These are phyloP conservation scores for Trichoplusia ni DNA, from an alignment of 1,140 invertebrate species.

Conservation along the genomic window DNA sequence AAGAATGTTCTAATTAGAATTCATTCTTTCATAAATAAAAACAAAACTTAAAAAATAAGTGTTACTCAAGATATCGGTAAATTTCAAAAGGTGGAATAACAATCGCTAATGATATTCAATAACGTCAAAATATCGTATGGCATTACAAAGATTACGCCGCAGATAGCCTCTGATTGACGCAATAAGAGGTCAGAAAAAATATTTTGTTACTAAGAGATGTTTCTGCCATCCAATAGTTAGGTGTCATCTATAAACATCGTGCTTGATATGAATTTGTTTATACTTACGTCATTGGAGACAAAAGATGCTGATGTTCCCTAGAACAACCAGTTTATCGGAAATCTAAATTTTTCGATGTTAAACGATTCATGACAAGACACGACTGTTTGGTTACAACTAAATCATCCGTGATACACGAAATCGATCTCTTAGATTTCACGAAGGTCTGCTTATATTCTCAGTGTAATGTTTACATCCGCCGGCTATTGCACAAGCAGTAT, in stretches of 20 bases:
- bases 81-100: no score
- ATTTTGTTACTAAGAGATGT: conserved; percentile 27
- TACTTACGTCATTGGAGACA: background rate
- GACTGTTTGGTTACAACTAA: no score
- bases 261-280: conserved; percentile 14
- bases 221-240: background rate
- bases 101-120: no score
- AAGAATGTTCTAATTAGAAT: no score
- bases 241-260: conserved; percentile 25
- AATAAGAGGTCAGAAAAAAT: conserved; percentile 47
- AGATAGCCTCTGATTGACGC: conserved; percentile 56
- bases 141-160: conserved; percentile 2
- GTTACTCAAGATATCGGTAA: no score
- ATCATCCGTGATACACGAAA: conserved; percentile 8
- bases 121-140: no score
- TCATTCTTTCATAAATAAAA: no score
- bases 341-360: background rate
- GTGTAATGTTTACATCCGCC: background rate
- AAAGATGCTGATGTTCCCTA: conserved; percentile 1
- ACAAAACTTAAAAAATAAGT: no score
- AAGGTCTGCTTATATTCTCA: background rate
- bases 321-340: background rate
- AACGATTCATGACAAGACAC: background rate
- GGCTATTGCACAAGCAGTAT: background rate
- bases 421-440: background rate